Evolutionary conservation across 2,113 vertebrate species (phyloP).

Genomic region (Rhagologus leucostigma): DNA sequence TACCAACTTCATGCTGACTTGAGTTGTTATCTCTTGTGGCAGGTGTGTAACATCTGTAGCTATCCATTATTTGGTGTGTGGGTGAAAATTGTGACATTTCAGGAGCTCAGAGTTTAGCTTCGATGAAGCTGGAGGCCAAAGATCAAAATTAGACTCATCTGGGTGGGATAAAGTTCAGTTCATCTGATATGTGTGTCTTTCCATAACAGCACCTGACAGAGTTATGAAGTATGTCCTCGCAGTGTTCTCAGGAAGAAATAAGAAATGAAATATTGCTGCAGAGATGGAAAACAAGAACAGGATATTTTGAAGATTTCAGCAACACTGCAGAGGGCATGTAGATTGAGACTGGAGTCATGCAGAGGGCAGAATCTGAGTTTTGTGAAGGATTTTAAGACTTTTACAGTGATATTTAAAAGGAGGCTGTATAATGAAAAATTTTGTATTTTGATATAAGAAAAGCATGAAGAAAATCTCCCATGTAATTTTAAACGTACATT

Average conservation of each 20-base stretch:
- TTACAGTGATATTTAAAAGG: background rate
- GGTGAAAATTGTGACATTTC: conserved; percentile 12
- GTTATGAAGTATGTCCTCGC: background rate
- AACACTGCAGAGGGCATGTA: background rate
- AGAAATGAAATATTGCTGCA: background rate
- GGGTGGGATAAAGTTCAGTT: background rate
- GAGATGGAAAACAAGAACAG: background rate
- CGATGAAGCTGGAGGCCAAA: background rate
- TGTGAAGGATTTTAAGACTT: background rate
- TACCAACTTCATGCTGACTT: background rate
- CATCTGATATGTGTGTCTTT: background rate
- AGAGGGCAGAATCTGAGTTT: background rate
- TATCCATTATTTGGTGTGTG: background rate
- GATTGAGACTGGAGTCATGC: background rate
- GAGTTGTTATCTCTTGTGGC: background rate
- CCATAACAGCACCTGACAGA: background rate
- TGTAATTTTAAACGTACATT: background rate
- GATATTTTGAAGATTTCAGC: background rate
- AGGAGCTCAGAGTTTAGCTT: background rate
- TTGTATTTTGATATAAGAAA: background rate
- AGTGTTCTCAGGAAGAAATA: background rate
- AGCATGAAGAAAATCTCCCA: background rate
- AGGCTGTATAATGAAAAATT: background rate
- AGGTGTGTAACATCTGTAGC: background rate
- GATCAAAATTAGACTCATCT: conserved; percentile 4